Evolutionary conservation across 2,113 vertebrate species (phyloP).

Genomic region (Leptobrachium leishanense): DNA sequence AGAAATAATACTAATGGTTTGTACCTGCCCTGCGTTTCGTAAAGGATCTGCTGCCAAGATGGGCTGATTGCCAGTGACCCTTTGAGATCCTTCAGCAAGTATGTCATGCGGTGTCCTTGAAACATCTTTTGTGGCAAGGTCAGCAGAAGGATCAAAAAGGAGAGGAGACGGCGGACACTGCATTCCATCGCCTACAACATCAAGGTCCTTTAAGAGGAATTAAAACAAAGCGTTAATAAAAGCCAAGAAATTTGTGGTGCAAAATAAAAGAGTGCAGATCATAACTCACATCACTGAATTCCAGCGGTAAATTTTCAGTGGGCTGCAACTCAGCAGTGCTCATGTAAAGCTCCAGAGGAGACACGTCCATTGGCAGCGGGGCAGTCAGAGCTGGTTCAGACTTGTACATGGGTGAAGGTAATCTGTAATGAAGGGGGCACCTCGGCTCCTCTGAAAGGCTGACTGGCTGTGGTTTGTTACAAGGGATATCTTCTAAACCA

Average conservation of each 20-base stretch:
- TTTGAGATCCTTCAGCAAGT: constrained; percentile 70
- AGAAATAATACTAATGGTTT: too few relatives aligned
- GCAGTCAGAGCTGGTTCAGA: constrained; percentile 82
- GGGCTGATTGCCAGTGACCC: constrained; percentile 15
- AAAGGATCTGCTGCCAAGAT: background rate
- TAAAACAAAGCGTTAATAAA: background rate
- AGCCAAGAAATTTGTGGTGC: too few relatives aligned
- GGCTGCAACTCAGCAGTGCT: constrained; percentile 96
- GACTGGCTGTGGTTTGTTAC: constrained; percentile 82
- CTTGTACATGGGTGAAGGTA: constrained; percentile 88
- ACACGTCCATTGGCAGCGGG: constrained; percentile 73
- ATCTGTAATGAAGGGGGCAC: constrained; percentile 85
- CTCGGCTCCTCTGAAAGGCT: constrained; percentile 88
- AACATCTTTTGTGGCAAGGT: constrained; percentile 79
- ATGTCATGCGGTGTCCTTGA: constrained; percentile 81
- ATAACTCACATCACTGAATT: constrained; percentile 92
- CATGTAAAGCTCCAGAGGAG: constrained; percentile 86
- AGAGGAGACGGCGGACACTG: constrained; percentile 92
- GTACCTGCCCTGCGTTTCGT: constrained; percentile 3
- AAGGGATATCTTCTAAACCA: constrained; percentile 86
- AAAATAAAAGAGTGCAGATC: background rate
- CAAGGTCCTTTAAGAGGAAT: constrained; percentile 78
- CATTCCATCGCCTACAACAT: constrained; percentile 90
- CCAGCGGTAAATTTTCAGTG: constrained; percentile 89
- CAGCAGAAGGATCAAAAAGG: constrained; percentile 89